Evolutionary conservation across 2,797 vertebrate genomes (phyloP).

Genomic region (Cirrhinus molitorella): DNA sequence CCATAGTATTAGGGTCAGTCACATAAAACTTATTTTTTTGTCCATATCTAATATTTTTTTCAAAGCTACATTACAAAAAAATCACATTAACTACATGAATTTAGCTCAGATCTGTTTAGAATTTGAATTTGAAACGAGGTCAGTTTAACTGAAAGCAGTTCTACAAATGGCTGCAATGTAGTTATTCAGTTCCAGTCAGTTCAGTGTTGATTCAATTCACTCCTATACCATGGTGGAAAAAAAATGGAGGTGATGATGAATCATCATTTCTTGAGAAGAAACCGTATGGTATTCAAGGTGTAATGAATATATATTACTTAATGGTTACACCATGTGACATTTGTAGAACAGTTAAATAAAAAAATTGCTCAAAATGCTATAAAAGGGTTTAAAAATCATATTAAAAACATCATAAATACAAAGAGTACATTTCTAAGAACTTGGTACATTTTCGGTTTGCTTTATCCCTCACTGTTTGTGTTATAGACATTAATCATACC

Average conservation of each 20-base stretch:
- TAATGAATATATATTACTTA: neutral
- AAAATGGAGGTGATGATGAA: neutral
- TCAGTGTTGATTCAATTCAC: neutral
- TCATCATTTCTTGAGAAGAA: no score
- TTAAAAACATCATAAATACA: neutral
- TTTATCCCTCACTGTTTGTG: neutral
- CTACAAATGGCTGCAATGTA: neutral
- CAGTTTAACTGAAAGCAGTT: neutral
- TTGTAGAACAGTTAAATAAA: neutral
- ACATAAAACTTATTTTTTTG: no score
- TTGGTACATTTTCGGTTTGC: neutral
- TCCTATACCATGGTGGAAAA: neutral
- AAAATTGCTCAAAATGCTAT: neutral
- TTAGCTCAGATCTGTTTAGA: neutral
- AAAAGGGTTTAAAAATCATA: neutral
- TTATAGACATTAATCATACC: neutral
- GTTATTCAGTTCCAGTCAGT: neutral
- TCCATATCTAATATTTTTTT: no score
- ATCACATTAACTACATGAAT: neutral
- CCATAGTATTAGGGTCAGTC: neutral
- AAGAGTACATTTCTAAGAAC: neutral
- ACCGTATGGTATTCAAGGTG: no score
- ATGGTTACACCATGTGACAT: neutral
- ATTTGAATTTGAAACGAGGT: neutral
- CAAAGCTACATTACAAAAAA: no score